phyloP scores from a whole-genome alignment of 2,797 vertebrate species.

The Manis crassicaudata region DNA sequence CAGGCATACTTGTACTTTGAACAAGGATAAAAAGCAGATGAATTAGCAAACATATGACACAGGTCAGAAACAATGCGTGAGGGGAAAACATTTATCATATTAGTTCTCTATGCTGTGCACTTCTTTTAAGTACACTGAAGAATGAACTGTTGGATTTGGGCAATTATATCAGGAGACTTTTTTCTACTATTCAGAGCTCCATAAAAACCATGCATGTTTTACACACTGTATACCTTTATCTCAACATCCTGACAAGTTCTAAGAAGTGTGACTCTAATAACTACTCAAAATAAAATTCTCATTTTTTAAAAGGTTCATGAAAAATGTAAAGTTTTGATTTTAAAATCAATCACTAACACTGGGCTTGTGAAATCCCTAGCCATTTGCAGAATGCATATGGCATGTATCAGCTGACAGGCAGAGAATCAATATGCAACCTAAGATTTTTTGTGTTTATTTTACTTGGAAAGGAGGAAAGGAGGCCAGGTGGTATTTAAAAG shows the following conservation, averaged over 20 bases:
- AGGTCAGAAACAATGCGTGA: slow-evolving; percentile 16
- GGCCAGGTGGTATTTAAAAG: background rate
- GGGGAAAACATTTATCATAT: background rate
- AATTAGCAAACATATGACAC: slow-evolving; percentile 53
- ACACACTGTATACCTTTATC: background rate
- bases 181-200: background rate
- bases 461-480: background rate
- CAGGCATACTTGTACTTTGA: slow-evolving; percentile 39
- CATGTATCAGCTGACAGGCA: background rate
- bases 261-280: background rate
- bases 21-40: slow-evolving; percentile 49
- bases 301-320: background rate
- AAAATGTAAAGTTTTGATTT: slow-evolving; percentile 42
- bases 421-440: background rate
- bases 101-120: background rate
- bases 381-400: background rate
- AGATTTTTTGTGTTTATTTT: background rate
- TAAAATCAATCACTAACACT: slow-evolving; percentile 37
- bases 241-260: background rate
- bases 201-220: background rate
- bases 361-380: background rate
- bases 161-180: background rate
- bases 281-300: slow-evolving; percentile 49
- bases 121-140: background rate
- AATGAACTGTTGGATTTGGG: background rate